A percentile compares a stretch with the other conserved stretches of the same genome.
These are phyloP conservation scores for Drosophila sucinea DNA, from an alignment of 1,140 invertebrate species.

Conservation along the genomic window DNA sequence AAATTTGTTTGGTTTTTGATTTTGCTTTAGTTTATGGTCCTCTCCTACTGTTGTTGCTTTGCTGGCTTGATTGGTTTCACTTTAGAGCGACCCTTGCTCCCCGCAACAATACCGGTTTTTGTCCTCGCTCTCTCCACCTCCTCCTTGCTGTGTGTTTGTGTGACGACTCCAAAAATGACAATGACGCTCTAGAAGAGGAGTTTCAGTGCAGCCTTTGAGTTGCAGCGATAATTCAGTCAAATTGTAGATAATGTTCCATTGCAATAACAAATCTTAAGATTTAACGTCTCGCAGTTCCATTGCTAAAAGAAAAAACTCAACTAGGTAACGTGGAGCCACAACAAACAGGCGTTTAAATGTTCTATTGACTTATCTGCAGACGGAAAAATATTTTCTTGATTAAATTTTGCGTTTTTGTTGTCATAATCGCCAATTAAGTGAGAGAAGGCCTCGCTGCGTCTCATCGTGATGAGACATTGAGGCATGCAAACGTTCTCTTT, in stretches of 20 bases:
- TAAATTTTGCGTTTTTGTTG: background rate
- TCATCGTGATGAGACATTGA: too few relatives aligned
- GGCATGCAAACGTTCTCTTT: too few relatives aligned
- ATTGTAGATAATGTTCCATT: too few relatives aligned
- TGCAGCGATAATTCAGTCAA: background rate
- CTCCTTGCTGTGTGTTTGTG: slow-evolving; percentile 28
- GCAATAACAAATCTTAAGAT: too few relatives aligned
- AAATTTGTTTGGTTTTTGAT: slow-evolving; percentile 55
- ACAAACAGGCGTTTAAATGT: background rate
- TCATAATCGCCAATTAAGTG: too few relatives aligned
- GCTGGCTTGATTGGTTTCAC: slow-evolving; percentile 71
- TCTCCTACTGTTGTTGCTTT: slow-evolving; percentile 46
- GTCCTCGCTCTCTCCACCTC: background rate
- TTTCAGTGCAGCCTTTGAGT: background rate
- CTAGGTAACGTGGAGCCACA: background rate
- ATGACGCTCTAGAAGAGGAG: background rate
- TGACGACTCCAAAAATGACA: slow-evolving; percentile 36
- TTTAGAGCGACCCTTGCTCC: slow-evolving; percentile 22
- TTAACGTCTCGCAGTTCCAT: background rate
- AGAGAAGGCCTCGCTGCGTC: too few relatives aligned
- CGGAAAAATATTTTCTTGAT: background rate
- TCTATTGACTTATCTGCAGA: slow-evolving; percentile 1
- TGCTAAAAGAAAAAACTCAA: background rate
- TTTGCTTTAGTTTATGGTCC: slow-evolving; percentile 51
- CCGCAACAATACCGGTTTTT: slow-evolving; percentile 61